phyloP scores from a whole-genome alignment of 1,140 invertebrate species.

The Aphaenogaster ashmeadi region DNA sequence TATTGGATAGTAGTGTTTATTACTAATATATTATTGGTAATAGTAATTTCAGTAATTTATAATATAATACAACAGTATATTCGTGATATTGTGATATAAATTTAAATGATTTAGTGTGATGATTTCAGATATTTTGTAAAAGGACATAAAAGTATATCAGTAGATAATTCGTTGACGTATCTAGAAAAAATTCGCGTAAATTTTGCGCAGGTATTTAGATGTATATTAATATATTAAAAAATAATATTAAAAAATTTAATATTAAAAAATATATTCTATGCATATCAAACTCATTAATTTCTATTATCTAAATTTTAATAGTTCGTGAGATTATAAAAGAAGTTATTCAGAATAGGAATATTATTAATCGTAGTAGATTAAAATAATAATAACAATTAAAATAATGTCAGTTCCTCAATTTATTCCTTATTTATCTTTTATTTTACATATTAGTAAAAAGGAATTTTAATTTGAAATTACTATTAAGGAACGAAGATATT shows the following conservation, averaged over 20 bases:
- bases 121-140: neutral
- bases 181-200: neutral
- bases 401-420: slow-evolving; percentile 7
- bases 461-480: slow-evolving; percentile 14
- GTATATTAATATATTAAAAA: neutral
- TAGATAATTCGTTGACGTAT: neutral
- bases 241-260: too few species aligned
- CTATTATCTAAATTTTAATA: slow-evolving; percentile 4
- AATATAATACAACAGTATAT: neutral
- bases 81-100: neutral
- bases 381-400: neutral
- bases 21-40: slow-evolving; percentile 30
- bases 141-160: neutral
- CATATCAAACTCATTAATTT: neutral
- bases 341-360: neutral
- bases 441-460: neutral
- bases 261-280: neutral
- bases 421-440: slow-evolving; percentile 12
- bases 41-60: neutral
- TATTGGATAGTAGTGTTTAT: neutral
- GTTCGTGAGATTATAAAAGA: neutral
- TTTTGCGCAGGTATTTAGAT: neutral
- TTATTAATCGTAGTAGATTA: neutral
- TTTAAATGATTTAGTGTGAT: neutral
- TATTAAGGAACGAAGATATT: slow-evolving; percentile 35